Evolutionary conservation across 2,888 invertebrate genomes (phyloP), one percentile per base, ranked within the genome.

Genomic region (Adelphocoris suturalis): DNA sequence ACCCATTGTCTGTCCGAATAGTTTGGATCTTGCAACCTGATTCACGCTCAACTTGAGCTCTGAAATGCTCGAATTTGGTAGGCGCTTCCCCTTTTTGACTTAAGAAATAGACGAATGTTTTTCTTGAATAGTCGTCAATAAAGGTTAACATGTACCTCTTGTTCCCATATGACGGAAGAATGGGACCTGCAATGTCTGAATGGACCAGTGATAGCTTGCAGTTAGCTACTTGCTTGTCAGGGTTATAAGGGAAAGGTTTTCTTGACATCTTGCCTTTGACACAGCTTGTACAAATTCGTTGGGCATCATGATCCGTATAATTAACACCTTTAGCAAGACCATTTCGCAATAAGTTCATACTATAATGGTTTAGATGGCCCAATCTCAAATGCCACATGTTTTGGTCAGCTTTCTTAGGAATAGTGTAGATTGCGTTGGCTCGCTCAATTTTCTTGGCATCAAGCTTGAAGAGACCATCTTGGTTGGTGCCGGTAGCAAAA

Each of bases 101-200:
- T 19, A 78, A 11, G 13, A 78, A 78, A 47, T 78, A 78, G 7
- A 78, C 78, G 37, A 37, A 78, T 19, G 11, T 2, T 19, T 78
- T 78, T 11, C 78, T 0, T 0, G 78, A 16, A 16, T n/a, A 46
- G 46, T 78, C 46, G 19, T 78, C 78, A 47, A 78, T 78, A 13
- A 78, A 46, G 0, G 46, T 78, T 0, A 68, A 23, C 68, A 23
- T 68, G n/a, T 61, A 52, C 12, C n/a, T 3, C 28, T 81, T 81
- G 13, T 81, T 19, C 2, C 81, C 13, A 3, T 4, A 81, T 2
- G 81, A 81, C 3, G 13, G 37, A 81, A 2, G 1, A 2, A 61
- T 27, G 12, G 92, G 91, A 12, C 91, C 91, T 75, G 90, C 90
- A 7, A 92, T 9, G 61, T 92, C 91, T 9, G 89, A 88, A 52